Evolutionary conservation across 1,140 invertebrate species (phyloP), one percentile per base, ranked within the genome.

Genomic region (Chlorops oryzae): DNA sequence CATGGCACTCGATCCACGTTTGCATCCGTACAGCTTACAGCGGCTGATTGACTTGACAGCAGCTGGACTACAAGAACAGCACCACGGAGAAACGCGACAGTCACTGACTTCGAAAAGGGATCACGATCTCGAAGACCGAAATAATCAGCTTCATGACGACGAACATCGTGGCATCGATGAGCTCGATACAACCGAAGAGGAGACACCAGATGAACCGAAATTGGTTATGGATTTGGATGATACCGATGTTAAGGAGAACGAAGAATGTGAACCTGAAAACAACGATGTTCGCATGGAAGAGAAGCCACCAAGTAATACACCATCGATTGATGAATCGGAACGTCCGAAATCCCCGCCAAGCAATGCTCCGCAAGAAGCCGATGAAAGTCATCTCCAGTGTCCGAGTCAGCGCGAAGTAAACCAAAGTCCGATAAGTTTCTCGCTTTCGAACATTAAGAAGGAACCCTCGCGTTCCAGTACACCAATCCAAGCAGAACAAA

Each of bases 201-300:
- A 78, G 58, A 70, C 74, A 37, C 74, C 77, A 51, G 74, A 79
- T 52, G 63, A 70, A n/a, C 70, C 73, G n/a, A 81, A 83, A 56
- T 65, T 82, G 23, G 78, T 82, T 0, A 82, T 83, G 80, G 82
- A 83, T 52, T 74, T 81, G 32, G 81, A 81, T 56, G 79, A 81
- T 22, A 77, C 76, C 15, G 78, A 80, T 32, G 15, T 17, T 9
- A 50, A 55, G 12, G 61, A 66, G 21, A 43, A 52, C 24, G 49
- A 58, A 22, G 55, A 66, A 2, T 35, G 50, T 22, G 21, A 43
- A 17, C 17, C 35, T 7, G 44, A 23, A 20, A n/a, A n/a, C n/a
- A n/a, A n/a, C n/a, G n/a, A 38, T 13, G 13, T 15, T 38, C n/a
- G 5, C 35, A 38, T 38, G 35, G 18, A 38, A 38, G 7, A 38